These are phyloP conservation scores for Rhagium mordax DNA, from an alignment of 2,888 invertebrate species.

Conservation along the genomic window DNA sequence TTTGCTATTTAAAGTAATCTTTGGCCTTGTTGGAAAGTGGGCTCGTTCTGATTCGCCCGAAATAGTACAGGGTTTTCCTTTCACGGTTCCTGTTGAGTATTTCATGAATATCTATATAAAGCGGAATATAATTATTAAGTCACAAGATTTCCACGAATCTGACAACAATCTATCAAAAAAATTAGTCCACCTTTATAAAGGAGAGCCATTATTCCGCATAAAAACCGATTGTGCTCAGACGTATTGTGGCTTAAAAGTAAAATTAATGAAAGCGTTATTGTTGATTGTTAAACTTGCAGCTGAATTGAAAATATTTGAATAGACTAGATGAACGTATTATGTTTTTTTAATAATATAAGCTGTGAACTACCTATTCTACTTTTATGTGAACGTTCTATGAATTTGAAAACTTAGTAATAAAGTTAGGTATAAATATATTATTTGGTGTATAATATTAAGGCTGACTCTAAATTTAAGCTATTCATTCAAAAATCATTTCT, in stretches of 20 bases:
- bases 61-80: conserved; percentile 26
- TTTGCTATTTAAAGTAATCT: not conserved
- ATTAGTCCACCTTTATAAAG: conserved; percentile 26
- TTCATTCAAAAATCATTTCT: conserved; percentile 36
- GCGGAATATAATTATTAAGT: conserved; percentile 24
- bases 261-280: conserved; percentile 52
- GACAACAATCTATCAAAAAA: conserved; percentile 31
- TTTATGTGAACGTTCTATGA: conserved; percentile 55
- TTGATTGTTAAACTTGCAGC: conserved; percentile 51
- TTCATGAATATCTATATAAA: conserved; percentile 19
- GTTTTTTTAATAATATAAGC: conserved; percentile 41
- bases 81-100: conserved; percentile 11
- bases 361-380: conserved; percentile 50
- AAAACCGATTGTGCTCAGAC: conserved; percentile 15
- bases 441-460: conserved; percentile 66
- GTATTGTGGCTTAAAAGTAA: conserved; percentile 33
- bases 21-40: conserved; percentile 5
- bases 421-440: conserved; percentile 53
- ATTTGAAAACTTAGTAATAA: conserved; percentile 47
- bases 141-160: conserved; percentile 25
- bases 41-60: conserved; percentile 1
- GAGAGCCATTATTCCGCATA: conserved; percentile 15
- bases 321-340: conserved; percentile 38
- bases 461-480: conserved; percentile 61
- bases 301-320: conserved; percentile 42